Percentiles rank a stretch among this genome's conserved stretches.
phyloP scores from a whole-genome alignment of 2,888 invertebrate genomes.

The Amorpha juglandis region DNA sequence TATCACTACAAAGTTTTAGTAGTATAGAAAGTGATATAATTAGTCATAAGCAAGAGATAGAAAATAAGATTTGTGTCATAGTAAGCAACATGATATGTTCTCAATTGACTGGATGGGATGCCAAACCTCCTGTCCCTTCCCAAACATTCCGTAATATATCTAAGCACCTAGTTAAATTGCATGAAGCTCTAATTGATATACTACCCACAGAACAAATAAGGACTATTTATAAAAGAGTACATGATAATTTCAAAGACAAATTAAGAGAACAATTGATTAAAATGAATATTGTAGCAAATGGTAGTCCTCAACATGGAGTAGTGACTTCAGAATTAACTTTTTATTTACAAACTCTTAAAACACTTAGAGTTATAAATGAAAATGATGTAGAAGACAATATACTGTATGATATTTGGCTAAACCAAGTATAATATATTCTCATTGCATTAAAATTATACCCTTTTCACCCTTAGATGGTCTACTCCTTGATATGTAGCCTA shows the following conservation, averaged over 20 bases:
- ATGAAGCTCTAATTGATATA: slow-evolving; percentile 94
- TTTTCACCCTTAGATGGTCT: neutral
- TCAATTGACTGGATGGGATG: slow-evolving; percentile 95
- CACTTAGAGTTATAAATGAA: slow-evolving; percentile 89
- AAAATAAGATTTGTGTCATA: slow-evolving; percentile 95
- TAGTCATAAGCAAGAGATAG: slow-evolving; percentile 96
- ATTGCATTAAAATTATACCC: neutral
- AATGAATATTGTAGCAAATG: slow-evolving; percentile 96
- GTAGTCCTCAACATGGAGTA: slow-evolving; percentile 97
- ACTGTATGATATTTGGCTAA: slow-evolving; percentile 93
- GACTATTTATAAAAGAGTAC: slow-evolving; percentile 90
- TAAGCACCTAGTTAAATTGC: slow-evolving; percentile 94
- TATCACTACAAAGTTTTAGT: slow-evolving; percentile 84
- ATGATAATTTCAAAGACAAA: slow-evolving; percentile 93
- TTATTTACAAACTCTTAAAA: slow-evolving; percentile 93
- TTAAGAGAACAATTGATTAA: slow-evolving; percentile 92
- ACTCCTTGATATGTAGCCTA: neutral
- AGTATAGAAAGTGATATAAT: slow-evolving; percentile 91
- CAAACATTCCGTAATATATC: slow-evolving; percentile 94
- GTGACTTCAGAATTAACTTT: slow-evolving; percentile 97
- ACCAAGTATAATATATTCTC: slow-evolving; percentile 58
- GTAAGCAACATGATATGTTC: slow-evolving; percentile 93
- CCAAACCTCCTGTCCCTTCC: slow-evolving; percentile 97
- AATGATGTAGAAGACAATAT: slow-evolving; percentile 90
- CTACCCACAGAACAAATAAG: slow-evolving; percentile 92